Conservation (phyloP, 2,888 invertebrate genomes). For the Arrhopalites spinosus region DNA sequence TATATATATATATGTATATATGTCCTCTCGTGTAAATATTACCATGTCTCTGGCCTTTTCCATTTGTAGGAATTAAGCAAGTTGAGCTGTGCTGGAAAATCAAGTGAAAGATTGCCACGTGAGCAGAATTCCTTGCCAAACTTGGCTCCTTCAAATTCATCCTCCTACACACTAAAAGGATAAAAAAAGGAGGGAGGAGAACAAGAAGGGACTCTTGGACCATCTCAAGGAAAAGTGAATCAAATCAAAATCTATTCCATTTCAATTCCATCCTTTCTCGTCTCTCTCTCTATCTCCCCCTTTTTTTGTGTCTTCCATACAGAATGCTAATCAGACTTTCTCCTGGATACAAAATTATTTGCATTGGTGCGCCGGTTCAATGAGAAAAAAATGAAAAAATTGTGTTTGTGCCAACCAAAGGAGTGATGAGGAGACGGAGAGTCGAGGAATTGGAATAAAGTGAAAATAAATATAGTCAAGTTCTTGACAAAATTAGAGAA, state of each 20-base stretch:
- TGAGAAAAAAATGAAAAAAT: no score
- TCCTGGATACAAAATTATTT: no score
- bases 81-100: slow-evolving; percentile 29
- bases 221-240: background rate
- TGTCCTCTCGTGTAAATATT: slow-evolving; percentile 37
- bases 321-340: no score
- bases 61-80: slow-evolving; percentile 33
- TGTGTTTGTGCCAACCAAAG: no score
- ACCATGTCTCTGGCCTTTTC: slow-evolving; percentile 28
- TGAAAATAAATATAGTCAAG: background rate
- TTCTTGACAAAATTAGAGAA: background rate
- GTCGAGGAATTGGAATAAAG: background rate
- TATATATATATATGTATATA: slow-evolving; percentile 37
- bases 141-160: background rate
- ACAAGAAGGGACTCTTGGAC: background rate
- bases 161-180: background rate
- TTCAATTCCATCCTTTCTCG: background rate
- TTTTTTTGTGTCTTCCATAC: no score
- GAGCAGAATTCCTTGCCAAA: slow-evolving; percentile 24
- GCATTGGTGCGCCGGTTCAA: no score
- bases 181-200: background rate
- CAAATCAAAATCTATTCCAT: background rate
- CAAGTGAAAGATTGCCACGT: slow-evolving; percentile 33
- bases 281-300: background rate
- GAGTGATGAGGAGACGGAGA: background rate